Base-by-base conservation (phyloP, 2,113 vertebrate genomes). In the Vulpes ferrilata region DNA sequence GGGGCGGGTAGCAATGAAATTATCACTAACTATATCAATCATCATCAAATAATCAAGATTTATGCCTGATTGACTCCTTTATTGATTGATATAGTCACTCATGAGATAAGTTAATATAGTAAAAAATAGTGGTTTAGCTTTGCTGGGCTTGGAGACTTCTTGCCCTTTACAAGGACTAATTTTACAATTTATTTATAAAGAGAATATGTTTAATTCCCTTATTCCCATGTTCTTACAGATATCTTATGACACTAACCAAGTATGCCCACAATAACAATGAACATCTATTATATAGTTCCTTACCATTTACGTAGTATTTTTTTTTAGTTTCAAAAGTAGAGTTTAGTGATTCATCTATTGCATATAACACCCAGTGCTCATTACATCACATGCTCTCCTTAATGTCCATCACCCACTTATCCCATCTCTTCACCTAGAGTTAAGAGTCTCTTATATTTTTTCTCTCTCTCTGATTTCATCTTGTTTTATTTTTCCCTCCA, bases 181-280 rank as follows among this genome's bases (percentile, higher is more conserved):
- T 87, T 92, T 92, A 74, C 16, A 23, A 81, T 92, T 65, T 80
- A 62, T 20, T 59, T 82, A 57, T 65, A 95, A 86, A 64, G 76
- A 82, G 17, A 92, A 95, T 62, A 64, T 4, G 25, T 35, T 82
- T 82, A 92, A 62, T 88, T 82, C n/a, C 53, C 23, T 65, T 55
- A 81, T 60, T 32, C 19, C 43, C 16, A 95, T 67, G 15, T 82
- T 88, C 55, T 86, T 62, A 53, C 3, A 55, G 82, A 4, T 60
- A 71, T 64, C 6, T 60, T 80, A 53, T 15, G 9, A 62, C 43
- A 92, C 57, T 74, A 12, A 94, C 32, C 38, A 48, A 88, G 74
- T 19, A 53, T 57, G 27, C 57, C 57, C 74, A 81, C 57, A 57
- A 73, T 62, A 84, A 62, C 7, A 80, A 81, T 81, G 80, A 95